phyloP scores from a whole-genome alignment of 1,140 invertebrate species.

The Coelopa frigida region DNA sequence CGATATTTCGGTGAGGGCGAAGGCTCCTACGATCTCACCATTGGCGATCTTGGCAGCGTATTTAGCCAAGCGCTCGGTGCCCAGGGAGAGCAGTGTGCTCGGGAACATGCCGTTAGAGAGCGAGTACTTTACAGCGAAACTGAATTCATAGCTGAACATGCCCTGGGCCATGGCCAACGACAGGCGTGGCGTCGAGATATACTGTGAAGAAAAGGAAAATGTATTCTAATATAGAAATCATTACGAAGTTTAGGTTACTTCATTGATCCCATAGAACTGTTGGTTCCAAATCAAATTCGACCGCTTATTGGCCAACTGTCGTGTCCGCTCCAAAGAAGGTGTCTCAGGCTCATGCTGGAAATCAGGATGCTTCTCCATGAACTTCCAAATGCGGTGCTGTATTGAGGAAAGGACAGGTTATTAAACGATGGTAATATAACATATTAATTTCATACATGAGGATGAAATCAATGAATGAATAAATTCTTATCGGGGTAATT shows the following conservation, averaged over 20 bases:
- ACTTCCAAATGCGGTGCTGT: constrained; percentile 68
- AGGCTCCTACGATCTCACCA: constrained; percentile 61
- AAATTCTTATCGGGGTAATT: too few species aligned
- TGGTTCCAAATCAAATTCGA: constrained; percentile 58
- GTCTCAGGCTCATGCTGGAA: constrained; percentile 57
- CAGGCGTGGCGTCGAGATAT: constrained; percentile 43
- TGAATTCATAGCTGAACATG: constrained; percentile 65
- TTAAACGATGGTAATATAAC: too few species aligned
- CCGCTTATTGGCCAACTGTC: constrained; percentile 54
- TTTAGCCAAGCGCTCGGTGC: constrained; percentile 54
- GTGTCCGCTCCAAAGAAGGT: constrained; percentile 54
- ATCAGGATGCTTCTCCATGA: constrained; percentile 66
- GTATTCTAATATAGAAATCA: background rate
- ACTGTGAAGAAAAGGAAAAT: constrained; percentile 42
- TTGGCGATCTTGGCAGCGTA: constrained; percentile 53
- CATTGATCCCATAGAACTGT: constrained; percentile 54
- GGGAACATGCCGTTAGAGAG: constrained; percentile 54
- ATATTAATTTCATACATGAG: too few species aligned
- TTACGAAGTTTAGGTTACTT: constrained; percentile 37
- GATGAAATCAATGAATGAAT: too few species aligned
- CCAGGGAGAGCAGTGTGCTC: constrained; percentile 50
- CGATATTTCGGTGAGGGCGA: constrained; percentile 77
- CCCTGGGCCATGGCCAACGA: constrained; percentile 48
- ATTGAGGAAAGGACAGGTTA: constrained; percentile 29
- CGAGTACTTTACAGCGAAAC: constrained; percentile 56